These are phyloP conservation scores for Pinna nobilis DNA, from an alignment of 1,140 invertebrate species.

Conservation along the genomic window DNA sequence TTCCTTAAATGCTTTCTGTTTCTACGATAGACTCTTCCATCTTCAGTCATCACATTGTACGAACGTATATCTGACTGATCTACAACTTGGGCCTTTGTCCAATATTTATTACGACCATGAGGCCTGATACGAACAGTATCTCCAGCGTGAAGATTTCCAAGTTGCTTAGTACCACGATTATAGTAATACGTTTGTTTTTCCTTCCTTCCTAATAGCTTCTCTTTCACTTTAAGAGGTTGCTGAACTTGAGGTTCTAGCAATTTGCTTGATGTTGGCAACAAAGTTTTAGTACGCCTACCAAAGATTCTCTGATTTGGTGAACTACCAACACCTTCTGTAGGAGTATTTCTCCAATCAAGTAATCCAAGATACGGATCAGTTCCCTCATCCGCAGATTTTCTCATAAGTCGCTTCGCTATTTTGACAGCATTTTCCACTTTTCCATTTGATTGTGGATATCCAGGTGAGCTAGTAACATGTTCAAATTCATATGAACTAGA, in stretches of 20 bases:
- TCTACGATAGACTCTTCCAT: background rate
- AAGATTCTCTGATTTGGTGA: constrained; percentile 7
- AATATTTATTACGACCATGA: constrained; percentile 1
- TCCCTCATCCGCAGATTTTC: constrained; percentile 23
- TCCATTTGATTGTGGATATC: constrained; percentile 34
- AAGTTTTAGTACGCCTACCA: background rate
- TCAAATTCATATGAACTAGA: background rate
- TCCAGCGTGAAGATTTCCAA: constrained; percentile 17
- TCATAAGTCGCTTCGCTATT: constrained; percentile 37
- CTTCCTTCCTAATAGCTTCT: constrained; percentile 8
- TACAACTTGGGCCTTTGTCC: constrained; percentile 5
- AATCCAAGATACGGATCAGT: constrained; percentile 45
- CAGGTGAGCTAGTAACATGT: background rate
- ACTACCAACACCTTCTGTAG: constrained; percentile 11
- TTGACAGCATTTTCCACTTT: constrained; percentile 37
- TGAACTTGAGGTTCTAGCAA: background rate
- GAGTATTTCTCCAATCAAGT: constrained; percentile 38
- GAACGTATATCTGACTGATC: constrained; percentile 8
- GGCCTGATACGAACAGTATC: constrained; percentile 32
- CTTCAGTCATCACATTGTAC: constrained; percentile 3
- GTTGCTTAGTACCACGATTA: background rate
- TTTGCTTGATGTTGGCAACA: background rate
- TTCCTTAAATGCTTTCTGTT: background rate
- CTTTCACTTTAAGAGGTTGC: background rate
- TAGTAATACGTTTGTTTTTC: constrained; percentile 6